Evolutionary conservation across 23 tunicate species (phyloP).

Genomic region (Aplidium turbinatum): DNA sequence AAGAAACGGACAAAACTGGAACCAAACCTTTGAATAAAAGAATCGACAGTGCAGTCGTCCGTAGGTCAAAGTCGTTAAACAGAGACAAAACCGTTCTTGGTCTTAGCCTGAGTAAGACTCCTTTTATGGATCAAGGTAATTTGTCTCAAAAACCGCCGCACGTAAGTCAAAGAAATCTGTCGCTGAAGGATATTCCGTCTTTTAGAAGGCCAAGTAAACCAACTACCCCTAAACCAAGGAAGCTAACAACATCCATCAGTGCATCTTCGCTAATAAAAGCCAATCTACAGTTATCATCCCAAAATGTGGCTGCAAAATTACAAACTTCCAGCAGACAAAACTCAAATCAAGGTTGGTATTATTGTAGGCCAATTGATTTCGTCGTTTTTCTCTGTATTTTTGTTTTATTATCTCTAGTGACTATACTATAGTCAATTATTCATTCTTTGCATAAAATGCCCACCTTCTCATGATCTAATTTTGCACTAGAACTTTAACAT

Average conservation of each 20-base stretch:
- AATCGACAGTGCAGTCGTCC: background rate
- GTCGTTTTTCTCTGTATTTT: too few species aligned
- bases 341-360: too few species aligned
- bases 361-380: too few species aligned
- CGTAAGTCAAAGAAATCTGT: background rate
- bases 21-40: background rate
- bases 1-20: background rate
- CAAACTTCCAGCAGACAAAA: too few species aligned
- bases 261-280: slow-evolving; percentile 39
- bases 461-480: too few species aligned
- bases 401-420: too few species aligned
- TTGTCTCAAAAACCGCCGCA: background rate
- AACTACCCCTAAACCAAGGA: slow-evolving; percentile 72
- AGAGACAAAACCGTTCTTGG: slow-evolving; percentile 12
- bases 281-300: slow-evolving; percentile 33
- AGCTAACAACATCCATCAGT: slow-evolving; percentile 40
- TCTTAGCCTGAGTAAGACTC: background rate
- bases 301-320: too few species aligned
- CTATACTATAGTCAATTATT: too few species aligned
- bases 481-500: too few species aligned
- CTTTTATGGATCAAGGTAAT: background rate
- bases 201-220: slow-evolving; percentile 58
- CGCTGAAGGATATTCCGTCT: slow-evolving; percentile 3
- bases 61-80: slow-evolving; percentile 30
- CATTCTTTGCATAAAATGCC: too few species aligned